These are phyloP conservation scores for Capra hircus DNA, from an alignment of 2,113 vertebrate species.

Conservation along the genomic window DNA sequence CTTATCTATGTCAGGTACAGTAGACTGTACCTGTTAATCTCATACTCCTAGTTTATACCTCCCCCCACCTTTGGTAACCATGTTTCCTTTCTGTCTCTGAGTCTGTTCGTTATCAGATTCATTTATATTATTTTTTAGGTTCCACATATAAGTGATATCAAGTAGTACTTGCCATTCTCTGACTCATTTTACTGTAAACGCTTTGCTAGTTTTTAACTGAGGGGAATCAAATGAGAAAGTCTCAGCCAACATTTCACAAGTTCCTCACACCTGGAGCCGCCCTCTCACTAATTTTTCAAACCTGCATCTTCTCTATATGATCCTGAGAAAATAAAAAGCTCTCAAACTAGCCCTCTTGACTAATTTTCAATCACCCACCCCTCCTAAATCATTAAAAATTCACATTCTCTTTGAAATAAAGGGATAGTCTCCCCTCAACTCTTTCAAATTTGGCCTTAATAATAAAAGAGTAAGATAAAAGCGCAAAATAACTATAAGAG, in stretches of 20 bases:
- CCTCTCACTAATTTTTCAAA: background rate
- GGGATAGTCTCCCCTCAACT: background rate
- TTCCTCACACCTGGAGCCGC: background rate
- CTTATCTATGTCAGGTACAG: background rate
- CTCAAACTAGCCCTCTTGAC: background rate
- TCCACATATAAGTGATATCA: background rate
- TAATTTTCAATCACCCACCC: background rate
- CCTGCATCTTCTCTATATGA: background rate
- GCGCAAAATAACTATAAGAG: background rate
- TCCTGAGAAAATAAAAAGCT: background rate
- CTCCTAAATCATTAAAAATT: background rate
- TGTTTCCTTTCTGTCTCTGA: background rate
- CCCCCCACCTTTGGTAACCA: background rate
- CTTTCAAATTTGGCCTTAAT: background rate
- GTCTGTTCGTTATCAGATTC: background rate
- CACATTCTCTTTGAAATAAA: background rate
- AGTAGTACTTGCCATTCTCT: background rate
- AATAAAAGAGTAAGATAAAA: slow-evolving; percentile 17
- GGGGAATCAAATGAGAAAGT: background rate
- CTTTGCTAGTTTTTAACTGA: background rate
- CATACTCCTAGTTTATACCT: background rate
- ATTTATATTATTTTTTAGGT: background rate
- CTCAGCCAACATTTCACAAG: background rate
- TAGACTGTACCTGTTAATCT: background rate
- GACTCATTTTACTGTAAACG: background rate